Evolutionary conservation across 1,140 invertebrate species (phyloP).

Genomic region (Sycobia sp.): DNA sequence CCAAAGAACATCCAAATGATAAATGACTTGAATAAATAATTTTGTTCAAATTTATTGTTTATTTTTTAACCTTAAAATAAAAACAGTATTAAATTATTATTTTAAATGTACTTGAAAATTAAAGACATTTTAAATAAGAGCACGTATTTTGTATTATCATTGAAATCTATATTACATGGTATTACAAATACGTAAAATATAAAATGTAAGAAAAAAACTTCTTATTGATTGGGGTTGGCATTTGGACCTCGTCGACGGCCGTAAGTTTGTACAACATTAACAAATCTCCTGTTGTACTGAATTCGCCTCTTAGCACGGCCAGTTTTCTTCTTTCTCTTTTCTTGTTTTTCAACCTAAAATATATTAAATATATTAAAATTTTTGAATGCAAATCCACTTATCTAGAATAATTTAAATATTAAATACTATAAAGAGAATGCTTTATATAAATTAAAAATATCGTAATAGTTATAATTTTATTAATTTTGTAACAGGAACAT

Average conservation of each 20-base stretch:
- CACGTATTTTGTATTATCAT: slow-evolving; percentile 38
- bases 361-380: slow-evolving; percentile 21
- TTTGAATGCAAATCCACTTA: slow-evolving; percentile 18
- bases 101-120: too few relatives aligned
- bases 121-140: too few relatives aligned
- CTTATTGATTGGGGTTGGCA: slow-evolving; percentile 76
- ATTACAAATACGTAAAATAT: slow-evolving; percentile 40
- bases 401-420: background rate
- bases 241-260: slow-evolving; percentile 97
- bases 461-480: too few relatives aligned
- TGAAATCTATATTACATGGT: slow-evolving; percentile 35
- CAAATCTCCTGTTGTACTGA: slow-evolving; percentile 98
- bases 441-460: background rate
- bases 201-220: slow-evolving; percentile 22
- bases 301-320: slow-evolving; percentile 97
- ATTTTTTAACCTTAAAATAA: slow-evolving; percentile 4
- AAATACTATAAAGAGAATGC: background rate
- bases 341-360: slow-evolving; percentile 90
- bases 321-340: slow-evolving; percentile 99
- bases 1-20: slow-evolving; percentile 33
- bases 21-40: slow-evolving; percentile 35
- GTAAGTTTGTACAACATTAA: slow-evolving; percentile 93
- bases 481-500: slow-evolving; percentile 40
- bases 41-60: slow-evolving; percentile 31
- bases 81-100: too few relatives aligned